A percentile compares a stretch with the other conserved stretches of the same genome.
Conservation (phyloP, 2,888 invertebrate species). For the Ypsolopha sequella region DNA sequence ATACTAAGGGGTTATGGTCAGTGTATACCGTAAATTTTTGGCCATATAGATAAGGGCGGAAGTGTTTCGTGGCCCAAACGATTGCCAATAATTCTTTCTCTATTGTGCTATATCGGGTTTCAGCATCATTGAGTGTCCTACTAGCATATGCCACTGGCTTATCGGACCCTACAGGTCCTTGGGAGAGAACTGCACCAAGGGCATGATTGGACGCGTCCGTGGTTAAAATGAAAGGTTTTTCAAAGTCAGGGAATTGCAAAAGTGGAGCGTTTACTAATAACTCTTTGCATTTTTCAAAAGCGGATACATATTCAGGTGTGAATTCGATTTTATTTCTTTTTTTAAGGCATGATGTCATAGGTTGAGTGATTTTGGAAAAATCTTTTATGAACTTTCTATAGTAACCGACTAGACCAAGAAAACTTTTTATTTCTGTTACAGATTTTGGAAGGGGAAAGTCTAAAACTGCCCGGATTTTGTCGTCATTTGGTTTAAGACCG, state of each 20-base stretch:
- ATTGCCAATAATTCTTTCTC: constrained; percentile 20
- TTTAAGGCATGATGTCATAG: constrained; percentile 16
- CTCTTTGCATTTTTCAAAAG: constrained; percentile 11
- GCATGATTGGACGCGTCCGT: constrained; percentile 25
- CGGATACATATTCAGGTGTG: constrained; percentile 7
- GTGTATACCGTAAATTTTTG: constrained; percentile 20
- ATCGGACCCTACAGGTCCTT: constrained; percentile 12
- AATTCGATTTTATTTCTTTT: constrained; percentile 8
- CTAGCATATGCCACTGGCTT: constrained; percentile 16
- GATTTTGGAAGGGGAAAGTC: constrained; percentile 10
- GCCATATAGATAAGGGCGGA: constrained; percentile 25
- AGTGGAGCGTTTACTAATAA: constrained; percentile 5
- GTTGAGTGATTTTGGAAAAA: constrained; percentile 18
- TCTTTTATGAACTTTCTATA: constrained; percentile 24
- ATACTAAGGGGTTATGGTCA: constrained; percentile 19
- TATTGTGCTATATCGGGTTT: constrained; percentile 15
- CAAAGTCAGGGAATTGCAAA: constrained; percentile 15
- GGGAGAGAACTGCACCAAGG: constrained; percentile 18
- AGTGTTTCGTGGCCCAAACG: constrained; percentile 17
- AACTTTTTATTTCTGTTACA: constrained; percentile 13
- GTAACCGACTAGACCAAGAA: constrained; percentile 24
- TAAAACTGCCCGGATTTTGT: constrained; percentile 7
- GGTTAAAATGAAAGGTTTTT: constrained; percentile 13
- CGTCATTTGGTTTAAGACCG: constrained; percentile 10
- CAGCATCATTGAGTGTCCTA: constrained; percentile 13